Evolutionary conservation across 2,113 vertebrate species (phyloP).

Genomic region (Myiopsitta monachus): DNA sequence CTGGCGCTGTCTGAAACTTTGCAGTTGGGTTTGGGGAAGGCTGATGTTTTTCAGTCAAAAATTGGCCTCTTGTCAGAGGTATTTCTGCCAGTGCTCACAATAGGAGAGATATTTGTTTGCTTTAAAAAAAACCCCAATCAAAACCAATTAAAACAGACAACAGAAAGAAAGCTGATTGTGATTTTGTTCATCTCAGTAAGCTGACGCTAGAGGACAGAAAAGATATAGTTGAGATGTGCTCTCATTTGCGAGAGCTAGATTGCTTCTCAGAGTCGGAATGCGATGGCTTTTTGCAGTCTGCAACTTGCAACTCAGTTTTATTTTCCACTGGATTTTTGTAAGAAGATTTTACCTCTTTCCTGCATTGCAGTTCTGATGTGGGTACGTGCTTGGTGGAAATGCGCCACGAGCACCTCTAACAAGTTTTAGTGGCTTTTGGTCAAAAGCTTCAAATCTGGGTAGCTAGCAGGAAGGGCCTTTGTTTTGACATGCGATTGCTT

Average conservation of each 20-base stretch:
- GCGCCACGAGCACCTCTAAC: not conserved
- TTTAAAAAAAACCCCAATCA: not conserved
- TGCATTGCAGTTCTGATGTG: not conserved
- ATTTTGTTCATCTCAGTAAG: not conserved
- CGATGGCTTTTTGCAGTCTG: not conserved
- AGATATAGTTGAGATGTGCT: not conserved
- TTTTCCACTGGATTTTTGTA: not conserved
- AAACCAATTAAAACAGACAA: not conserved
- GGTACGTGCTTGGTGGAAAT: not conserved
- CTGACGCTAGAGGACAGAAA: not conserved
- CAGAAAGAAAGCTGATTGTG: not conserved
- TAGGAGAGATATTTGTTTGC: not conserved
- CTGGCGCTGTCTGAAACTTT: not conserved
- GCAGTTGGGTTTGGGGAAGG: not conserved
- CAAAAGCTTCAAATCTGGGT: not conserved
- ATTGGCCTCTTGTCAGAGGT: not conserved
- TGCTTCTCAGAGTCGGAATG: not conserved
- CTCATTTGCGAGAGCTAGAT: not conserved
- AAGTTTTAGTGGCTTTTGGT: not conserved
- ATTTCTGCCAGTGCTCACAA: not conserved
- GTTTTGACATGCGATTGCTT: not conserved
- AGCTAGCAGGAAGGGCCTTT: not conserved
- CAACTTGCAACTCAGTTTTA: not conserved
- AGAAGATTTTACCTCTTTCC: not conserved
- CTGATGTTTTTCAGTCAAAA: not conserved